A percentile compares a stretch with the other conserved stretches of the same genome.
phyloP scores from a whole-genome alignment of 2,797 vertebrate species.

The Gadopsis marmoratus region DNA sequence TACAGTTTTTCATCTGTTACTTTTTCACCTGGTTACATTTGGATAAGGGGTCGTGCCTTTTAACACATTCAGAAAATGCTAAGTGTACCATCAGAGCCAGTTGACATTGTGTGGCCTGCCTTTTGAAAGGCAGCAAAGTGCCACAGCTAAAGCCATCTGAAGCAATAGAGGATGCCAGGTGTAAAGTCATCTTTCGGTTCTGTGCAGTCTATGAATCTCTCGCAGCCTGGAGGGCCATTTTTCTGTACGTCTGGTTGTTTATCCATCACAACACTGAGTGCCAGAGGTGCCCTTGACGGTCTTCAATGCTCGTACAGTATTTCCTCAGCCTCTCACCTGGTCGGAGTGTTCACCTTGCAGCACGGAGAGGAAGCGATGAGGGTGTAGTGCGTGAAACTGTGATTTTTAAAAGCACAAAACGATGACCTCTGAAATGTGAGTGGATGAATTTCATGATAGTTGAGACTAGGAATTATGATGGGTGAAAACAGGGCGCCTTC shows the following conservation, averaged over 20 bases:
- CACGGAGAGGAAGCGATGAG: conserved; percentile 12
- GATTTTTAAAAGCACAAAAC: conserved; percentile 34
- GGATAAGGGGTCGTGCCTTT: background rate
- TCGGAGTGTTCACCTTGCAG: conserved; percentile 53
- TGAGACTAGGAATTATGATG: background rate
- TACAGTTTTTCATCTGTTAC: background rate
- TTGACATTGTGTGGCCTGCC: conserved; percentile 47
- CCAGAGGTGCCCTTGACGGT: conserved; percentile 79
- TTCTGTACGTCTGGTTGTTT: conserved; percentile 70
- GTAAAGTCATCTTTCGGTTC: conserved; percentile 65
- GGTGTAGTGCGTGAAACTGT: conserved; percentile 24
- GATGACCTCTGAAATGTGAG: conserved; percentile 13
- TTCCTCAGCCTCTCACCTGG: conserved; percentile 63
- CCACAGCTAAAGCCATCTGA: conserved; percentile 54
- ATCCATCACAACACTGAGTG: conserved; percentile 68
- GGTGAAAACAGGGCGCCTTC: conserved; percentile 22
- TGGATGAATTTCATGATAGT: conserved; percentile 9
- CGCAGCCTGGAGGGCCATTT: conserved; percentile 62
- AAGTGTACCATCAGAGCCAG: conserved; percentile 25
- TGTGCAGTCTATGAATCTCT: conserved; percentile 68
- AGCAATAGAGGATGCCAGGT: conserved; percentile 46
- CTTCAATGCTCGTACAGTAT: conserved; percentile 63
- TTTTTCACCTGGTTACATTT: conserved; percentile 12
- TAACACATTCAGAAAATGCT: conserved; percentile 39
- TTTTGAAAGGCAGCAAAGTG: conserved; percentile 55